These are phyloP conservation scores for Leptinotarsa lineolata DNA, from an alignment of 1,140 invertebrate genomes.

Conservation along the genomic window DNA sequence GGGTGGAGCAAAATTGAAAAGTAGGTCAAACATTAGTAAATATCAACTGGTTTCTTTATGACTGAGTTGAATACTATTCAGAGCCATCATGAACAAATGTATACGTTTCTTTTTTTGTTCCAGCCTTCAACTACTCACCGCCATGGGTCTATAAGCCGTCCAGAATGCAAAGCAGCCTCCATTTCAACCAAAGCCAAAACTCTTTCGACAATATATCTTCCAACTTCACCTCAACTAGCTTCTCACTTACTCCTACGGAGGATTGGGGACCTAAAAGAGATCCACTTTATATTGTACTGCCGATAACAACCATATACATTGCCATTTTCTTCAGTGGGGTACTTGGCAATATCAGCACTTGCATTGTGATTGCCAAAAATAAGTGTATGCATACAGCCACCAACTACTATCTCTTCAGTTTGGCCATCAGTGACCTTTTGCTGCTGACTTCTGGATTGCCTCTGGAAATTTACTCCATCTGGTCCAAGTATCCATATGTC, in stretches of 20 bases:
- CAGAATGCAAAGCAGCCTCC: background rate
- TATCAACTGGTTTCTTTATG: too few relatives aligned
- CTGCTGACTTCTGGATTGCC: slow-evolving; percentile 69
- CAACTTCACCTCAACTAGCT: background rate
- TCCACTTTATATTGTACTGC: slow-evolving; percentile 62
- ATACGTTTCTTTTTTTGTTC: background rate
- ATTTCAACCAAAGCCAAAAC: background rate
- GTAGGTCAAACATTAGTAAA: too few relatives aligned
- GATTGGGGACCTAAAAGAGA: slow-evolving; percentile 56
- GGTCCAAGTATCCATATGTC: slow-evolving; percentile 55
- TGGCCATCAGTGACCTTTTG: slow-evolving; percentile 79
- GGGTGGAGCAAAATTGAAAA: too few relatives aligned
- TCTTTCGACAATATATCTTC: background rate
- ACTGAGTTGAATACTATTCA: too few relatives aligned
- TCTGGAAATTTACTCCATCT: slow-evolving; percentile 72
- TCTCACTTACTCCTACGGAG: background rate
- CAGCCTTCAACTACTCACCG: background rate
- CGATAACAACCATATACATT: slow-evolving; percentile 68
- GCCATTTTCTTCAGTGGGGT: slow-evolving; percentile 72
- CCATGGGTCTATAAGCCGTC: background rate
- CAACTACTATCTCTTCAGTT: slow-evolving; percentile 79
- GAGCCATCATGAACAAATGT: too few relatives aligned
- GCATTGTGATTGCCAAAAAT: slow-evolving; percentile 76
- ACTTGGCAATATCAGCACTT: slow-evolving; percentile 77
- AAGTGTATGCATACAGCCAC: slow-evolving; percentile 75